Base-by-base conservation (phyloP, 2,888 invertebrate species). In the Scrobipalpa costella region DNA sequence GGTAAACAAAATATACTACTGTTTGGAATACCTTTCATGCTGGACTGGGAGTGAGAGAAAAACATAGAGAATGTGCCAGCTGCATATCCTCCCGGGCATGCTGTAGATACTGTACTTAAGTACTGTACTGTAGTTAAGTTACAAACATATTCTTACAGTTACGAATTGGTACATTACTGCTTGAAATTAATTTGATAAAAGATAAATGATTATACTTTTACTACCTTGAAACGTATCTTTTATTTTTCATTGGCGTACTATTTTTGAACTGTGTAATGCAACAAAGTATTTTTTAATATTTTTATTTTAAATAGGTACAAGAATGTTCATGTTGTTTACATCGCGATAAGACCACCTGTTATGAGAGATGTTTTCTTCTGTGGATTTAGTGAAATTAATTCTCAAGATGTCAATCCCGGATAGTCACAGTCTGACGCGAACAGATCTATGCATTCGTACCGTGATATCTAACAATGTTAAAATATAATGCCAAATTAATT, bases 401-500 rank as follows among this genome's bases (percentile, higher is more conserved):
- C 17, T 60, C 50, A 5, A 57, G 63, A 65, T 65, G 65, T 65
- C 63, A 67, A 57, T 33, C 47, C 15, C 9, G 47, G 74, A 76
- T 73, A 70, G 74, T 70, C 68, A 70, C 73, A 67, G 60, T 55
- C 38, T 61, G 58, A 9, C 55, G 33, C 50, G 50, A 2, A 13
- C 27, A 59, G 38, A 36, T 11, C 38, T 36, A 57, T 36, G 50
- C 50, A 50, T 36, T 57, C 19, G 8, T 34, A 36, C 17, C 8
- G 21, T 44, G 57, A 57, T 38, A 57, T 38, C 50, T 52, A 27
- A 55, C 55, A 55, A 55, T 34, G 55, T 55, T 55, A 55, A 55
- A 59, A 47, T 60, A 49, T 60, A 76, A 76, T 71, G 73, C 71
- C 72, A 73, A 79, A 83, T 79, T 83, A 83, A 84, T 80, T 81